Percentiles rank a stretch among this genome's conserved stretches.
Conservation (phyloP, 2,888 invertebrate species). For the Megastigmus dorsalis region DNA sequence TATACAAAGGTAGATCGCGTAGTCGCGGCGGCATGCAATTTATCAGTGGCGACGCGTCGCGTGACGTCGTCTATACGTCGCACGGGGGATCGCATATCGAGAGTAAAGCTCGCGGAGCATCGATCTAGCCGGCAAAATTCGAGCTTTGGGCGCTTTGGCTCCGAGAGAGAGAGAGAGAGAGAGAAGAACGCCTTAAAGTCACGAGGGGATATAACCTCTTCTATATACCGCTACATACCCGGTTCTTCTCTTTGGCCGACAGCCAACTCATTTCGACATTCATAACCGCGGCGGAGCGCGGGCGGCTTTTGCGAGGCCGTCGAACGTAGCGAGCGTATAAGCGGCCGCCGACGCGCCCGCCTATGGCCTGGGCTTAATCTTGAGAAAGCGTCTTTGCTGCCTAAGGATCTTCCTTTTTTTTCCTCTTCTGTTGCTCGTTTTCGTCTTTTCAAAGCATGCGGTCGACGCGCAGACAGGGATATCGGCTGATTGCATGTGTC, state of each 20-base stretch:
- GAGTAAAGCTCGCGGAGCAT: neutral
- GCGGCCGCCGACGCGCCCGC: neutral
- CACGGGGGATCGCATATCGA: neutral
- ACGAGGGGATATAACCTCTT: neutral
- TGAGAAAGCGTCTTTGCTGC: no score
- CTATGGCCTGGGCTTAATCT: no score
- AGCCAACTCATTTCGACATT: constrained; percentile 68
- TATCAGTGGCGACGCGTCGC: constrained; percentile 28
- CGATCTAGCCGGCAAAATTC: constrained; percentile 14
- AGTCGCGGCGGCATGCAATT: constrained; percentile 11
- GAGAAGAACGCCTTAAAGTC: neutral
- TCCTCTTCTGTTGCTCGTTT: neutral
- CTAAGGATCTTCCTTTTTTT: neutral
- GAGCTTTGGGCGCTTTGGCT: constrained; percentile 5
- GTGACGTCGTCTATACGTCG: constrained; percentile 8
- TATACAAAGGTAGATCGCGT: neutral
- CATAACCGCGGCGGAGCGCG: constrained; percentile 62
- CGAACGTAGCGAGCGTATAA: neutral
- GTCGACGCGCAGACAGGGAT: neutral
- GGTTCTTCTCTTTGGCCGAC: constrained; percentile 59
- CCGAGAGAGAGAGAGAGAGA: no score
- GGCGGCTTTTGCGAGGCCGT: neutral
- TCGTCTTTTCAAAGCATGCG: no score
- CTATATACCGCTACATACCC: neutral
- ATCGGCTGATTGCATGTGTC: neutral